Percentiles rank a stretch among this genome's conserved stretches.
These are phyloP conservation scores for Zophobas atratus DNA, from an alignment of 1,140 invertebrate species.

Conservation along the genomic window DNA sequence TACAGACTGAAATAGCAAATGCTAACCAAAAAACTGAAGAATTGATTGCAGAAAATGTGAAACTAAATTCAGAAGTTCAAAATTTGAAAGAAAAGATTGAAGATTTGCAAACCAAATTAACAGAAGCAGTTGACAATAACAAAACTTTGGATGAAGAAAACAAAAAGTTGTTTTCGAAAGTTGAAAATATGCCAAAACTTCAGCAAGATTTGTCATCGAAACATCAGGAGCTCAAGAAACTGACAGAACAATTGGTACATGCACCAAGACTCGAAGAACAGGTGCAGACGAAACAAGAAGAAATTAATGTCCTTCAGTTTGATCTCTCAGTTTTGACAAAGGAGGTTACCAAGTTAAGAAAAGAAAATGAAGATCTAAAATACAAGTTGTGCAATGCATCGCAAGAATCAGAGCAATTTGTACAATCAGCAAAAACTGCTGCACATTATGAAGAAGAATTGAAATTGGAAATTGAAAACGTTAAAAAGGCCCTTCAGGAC, in stretches of 20 bases:
- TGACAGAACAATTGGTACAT: not conserved
- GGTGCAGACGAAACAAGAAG: constrained; percentile 3
- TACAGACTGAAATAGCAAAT: not conserved
- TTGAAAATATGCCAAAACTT: too few relatives aligned
- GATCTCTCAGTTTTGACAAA: not conserved
- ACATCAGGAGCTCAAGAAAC: not conserved
- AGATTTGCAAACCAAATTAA: too few relatives aligned
- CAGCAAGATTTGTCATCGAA: too few relatives aligned
- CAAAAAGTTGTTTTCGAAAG: too few relatives aligned
- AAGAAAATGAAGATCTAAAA: constrained; percentile 1
- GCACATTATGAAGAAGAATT: not conserved
- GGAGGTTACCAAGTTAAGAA: not conserved
- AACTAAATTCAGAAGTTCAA: too few relatives aligned
- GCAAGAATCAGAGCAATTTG: not conserved
- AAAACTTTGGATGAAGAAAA: too few relatives aligned
- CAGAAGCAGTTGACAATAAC: too few relatives aligned
- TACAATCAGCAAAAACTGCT: not conserved
- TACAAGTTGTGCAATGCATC: not conserved
- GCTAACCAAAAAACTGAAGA: not conserved
- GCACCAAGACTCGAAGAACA: not conserved
- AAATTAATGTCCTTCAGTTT: constrained; percentile 10
- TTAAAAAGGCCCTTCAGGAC: not conserved
- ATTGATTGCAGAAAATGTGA: constrained; percentile 8
- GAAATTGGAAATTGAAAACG: not conserved
- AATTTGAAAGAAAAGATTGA: too few relatives aligned